Conservation (phyloP, 1,140 invertebrate genomes). For the Ptiloglossa arizonensis region DNA sequence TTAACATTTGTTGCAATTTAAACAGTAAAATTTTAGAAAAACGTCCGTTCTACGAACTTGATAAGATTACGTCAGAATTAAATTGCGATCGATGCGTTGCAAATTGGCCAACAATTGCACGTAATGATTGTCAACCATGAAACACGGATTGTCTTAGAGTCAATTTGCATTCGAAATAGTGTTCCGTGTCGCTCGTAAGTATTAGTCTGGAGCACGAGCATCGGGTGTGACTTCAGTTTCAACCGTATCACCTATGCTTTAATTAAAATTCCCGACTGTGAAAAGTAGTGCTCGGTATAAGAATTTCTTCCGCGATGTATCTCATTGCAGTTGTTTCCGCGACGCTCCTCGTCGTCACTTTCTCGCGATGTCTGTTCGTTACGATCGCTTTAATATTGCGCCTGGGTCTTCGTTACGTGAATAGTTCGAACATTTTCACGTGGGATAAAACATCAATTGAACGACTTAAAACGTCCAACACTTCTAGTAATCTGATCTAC, state of each 20-base stretch:
- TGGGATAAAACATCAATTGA: not conserved
- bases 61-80: no score
- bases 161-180: not conserved
- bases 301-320: conserved; percentile 41
- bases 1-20: no score
- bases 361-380: conserved; percentile 50
- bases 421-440: conserved; percentile 10
- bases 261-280: conserved; percentile 55
- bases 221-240: not conserved
- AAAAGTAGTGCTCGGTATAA: conserved; percentile 35
- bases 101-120: not conserved
- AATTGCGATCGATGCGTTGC: no score
- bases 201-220: not conserved
- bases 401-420: not conserved
- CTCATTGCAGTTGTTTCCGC: conserved; percentile 53
- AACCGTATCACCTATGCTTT: conserved; percentile 7
- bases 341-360: conserved; percentile 49
- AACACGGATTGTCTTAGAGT: not conserved
- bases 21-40: no score
- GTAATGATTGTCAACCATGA: not conserved
- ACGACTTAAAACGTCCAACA: no score
- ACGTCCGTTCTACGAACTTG: no score
- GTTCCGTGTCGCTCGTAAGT: not conserved
- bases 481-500: no score
- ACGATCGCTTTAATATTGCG: not conserved